Percentiles rank a stretch among this genome's conserved stretches.
Conservation (phyloP, 2,888 invertebrate genomes). For the Erebia epiphron region DNA sequence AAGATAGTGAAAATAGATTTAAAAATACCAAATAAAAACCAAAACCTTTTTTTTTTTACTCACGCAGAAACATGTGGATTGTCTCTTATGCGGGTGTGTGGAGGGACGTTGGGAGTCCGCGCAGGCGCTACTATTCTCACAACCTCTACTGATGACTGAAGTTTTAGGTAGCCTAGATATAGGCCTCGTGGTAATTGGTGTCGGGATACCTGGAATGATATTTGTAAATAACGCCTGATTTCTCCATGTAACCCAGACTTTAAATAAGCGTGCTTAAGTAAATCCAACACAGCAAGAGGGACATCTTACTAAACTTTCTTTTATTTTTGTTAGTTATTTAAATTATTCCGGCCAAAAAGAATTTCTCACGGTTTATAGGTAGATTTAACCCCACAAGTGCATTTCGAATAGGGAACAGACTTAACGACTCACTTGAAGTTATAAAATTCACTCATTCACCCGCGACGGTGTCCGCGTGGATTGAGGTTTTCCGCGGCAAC, state of each 20-base stretch:
- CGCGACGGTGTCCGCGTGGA: too few species aligned
- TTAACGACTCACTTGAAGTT: too few species aligned
- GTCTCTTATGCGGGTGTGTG: constrained; percentile 95
- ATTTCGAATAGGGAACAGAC: too few species aligned
- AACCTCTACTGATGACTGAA: constrained; percentile 97
- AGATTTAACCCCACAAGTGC: too few species aligned
- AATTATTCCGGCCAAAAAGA: too few species aligned
- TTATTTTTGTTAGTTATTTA: too few species aligned
- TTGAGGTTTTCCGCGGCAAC: too few species aligned
- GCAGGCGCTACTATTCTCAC: constrained; percentile 96
- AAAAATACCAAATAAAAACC: background rate
- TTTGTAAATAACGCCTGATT: background rate
- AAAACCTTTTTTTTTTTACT: constrained; percentile 61
- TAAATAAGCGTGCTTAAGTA: too few species aligned
- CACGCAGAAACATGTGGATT: constrained; percentile 98
- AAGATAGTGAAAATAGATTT: background rate
- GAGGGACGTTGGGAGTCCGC: constrained; percentile 96
- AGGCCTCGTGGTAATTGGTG: constrained; percentile 93
- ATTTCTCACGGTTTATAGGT: too few species aligned
- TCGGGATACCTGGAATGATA: constrained; percentile 89
- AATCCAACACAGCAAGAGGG: too few species aligned
- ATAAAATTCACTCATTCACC: too few species aligned
- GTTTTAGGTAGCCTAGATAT: constrained; percentile 97
- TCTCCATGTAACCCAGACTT: background rate
- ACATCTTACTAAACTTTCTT: too few species aligned